Evolutionary conservation across 1,140 invertebrate genomes (phyloP).

Genomic region (Psilanteris sp.): DNA sequence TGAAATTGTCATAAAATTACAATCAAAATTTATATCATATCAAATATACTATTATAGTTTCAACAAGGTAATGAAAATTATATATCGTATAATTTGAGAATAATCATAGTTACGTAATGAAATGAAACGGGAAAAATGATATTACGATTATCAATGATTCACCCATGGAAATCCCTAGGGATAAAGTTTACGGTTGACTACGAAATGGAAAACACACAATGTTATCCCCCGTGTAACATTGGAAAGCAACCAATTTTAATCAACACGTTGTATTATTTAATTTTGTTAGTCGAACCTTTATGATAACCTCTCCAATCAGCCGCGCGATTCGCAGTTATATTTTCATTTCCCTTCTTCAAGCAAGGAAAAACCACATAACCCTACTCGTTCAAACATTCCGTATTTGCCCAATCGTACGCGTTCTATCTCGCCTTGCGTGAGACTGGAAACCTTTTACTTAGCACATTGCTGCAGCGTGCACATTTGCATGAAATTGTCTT

Average conservation of each 20-base stretch:
- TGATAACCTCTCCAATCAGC: constrained; percentile 47
- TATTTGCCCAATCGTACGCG: constrained; percentile 42
- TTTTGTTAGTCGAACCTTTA: constrained; percentile 40
- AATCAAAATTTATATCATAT: too few species aligned
- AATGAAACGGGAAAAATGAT: too few species aligned
- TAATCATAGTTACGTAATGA: too few species aligned
- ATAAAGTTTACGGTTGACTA: constrained; percentile 2
- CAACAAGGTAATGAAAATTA: too few species aligned
- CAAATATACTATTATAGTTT: too few species aligned
- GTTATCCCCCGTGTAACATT: constrained; percentile 31
- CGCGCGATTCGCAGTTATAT: constrained; percentile 23
- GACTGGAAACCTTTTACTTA: constrained; percentile 57
- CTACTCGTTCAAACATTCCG: constrained; percentile 31
- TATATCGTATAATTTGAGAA: too few species aligned
- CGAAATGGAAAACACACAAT: constrained; percentile 16
- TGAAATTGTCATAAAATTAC: too few species aligned
- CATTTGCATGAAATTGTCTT: constrained; percentile 50
- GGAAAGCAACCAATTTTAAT: constrained; percentile 34
- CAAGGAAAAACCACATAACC: constrained; percentile 35
- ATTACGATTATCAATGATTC: too few species aligned
- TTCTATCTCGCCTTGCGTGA: constrained; percentile 44
- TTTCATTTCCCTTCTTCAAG: constrained; percentile 25
- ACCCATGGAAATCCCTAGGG: too few species aligned
- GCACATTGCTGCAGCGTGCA: constrained; percentile 27
- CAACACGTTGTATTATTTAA: constrained; percentile 37